Evolutionary conservation across 1,140 invertebrate genomes (phyloP), one percentile per base, ranked within the genome.

Genomic region (Eupristina koningsbergeri): DNA sequence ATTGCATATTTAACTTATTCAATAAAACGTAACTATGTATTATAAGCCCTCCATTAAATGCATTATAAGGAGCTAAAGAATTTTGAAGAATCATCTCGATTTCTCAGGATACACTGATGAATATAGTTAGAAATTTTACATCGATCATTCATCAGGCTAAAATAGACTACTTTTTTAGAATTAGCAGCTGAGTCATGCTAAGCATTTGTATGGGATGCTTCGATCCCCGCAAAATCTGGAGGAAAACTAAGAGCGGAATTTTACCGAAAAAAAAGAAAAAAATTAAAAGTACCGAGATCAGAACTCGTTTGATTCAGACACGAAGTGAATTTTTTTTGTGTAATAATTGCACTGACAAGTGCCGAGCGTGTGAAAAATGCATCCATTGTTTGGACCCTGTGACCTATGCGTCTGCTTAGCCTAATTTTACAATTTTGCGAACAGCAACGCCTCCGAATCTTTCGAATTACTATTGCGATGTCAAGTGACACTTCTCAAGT

Each of bases 341-440:
- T 86, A 87, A 87, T 89, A 86, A 88, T 89, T 86, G 86, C 85
- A 87, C 86, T 86, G 86, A 86, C 86, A 83, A 85, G 85, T 85
- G 80, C 85, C 83, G 86, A 84, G 82, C 87, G 88, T 89, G 88
- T 84, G 88, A 89, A 87, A 87, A 86, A 84, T 11, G n/a, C n/a
- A 0, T n/a, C 31, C 73, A 74, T 74, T 74, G 73, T 74, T 11
- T 36, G 36, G 36, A 71, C 41, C 67, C 26, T 71, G 67, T 22
- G 67, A 39, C 19, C 67, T 9, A 36, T 11, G 36, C 39, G 29
- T 41, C 67, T 36, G 53, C 22, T 34, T 71, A 41, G 67, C 67
- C 67, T 41, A 36, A 26, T 41, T 71, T 41, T 67, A 41, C n/a
- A 58, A 22, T 58, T 19, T 3, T 2, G 13, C 22, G 53, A 19